phyloP scores from a whole-genome alignment of 2,797 vertebrate genomes.

The Etheostoma nigrum region DNA sequence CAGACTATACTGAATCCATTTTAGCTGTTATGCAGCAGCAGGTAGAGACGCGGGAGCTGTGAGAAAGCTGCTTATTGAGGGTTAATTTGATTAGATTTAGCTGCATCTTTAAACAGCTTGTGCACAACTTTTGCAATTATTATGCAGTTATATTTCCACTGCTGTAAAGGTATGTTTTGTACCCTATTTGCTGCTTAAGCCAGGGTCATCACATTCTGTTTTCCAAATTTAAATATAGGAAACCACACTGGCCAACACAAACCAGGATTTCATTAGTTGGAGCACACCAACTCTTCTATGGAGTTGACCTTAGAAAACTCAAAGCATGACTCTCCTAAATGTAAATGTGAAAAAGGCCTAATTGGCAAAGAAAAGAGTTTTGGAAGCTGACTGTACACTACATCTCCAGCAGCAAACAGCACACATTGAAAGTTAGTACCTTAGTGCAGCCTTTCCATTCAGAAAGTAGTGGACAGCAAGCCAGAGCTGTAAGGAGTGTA shows the following conservation, averaged over 20 bases:
- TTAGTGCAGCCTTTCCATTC: background rate
- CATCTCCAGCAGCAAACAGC: background rate
- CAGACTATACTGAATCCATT: background rate
- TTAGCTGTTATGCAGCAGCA: constrained; percentile 2
- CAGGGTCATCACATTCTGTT: background rate
- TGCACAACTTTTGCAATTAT: background rate
- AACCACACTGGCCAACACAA: background rate
- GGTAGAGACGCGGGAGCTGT: background rate
- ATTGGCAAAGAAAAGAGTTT: background rate
- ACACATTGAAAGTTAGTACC: background rate
- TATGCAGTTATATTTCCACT: background rate
- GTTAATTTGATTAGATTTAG: background rate
- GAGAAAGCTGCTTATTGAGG: background rate
- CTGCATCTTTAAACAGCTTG: background rate
- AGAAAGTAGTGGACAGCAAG: background rate
- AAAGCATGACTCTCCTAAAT: background rate
- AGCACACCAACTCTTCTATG: background rate
- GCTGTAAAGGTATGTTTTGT: background rate
- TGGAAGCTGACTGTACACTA: background rate
- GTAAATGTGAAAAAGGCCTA: background rate
- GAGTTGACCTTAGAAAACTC: background rate
- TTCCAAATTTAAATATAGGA: background rate
- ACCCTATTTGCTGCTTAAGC: background rate
- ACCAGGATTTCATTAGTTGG: background rate
- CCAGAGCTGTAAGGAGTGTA: background rate